Evolutionary conservation across 2,888 invertebrate genomes (phyloP), one percentile per base, ranked within the genome.

Genomic region (Drosophila pseudotalamancana): DNA sequence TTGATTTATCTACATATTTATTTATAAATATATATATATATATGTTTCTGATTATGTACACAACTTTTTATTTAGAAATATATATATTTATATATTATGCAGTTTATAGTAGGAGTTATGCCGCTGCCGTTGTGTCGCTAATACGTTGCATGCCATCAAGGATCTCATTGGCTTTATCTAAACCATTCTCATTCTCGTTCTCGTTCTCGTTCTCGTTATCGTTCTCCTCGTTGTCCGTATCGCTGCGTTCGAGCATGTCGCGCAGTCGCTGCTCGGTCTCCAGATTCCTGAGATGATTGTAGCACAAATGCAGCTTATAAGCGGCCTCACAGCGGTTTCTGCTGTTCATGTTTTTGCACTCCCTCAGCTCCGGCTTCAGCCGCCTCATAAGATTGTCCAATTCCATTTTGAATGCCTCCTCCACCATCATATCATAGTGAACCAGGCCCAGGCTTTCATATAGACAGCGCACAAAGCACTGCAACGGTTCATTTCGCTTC

Each of bases 391-490:
- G 54, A 4, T 12, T 69, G 18, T 73, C 61, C 14, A 76, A 35
- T 18, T 90, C 63, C 50, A 75, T 68, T 9, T 56, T 75, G 8
- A 82, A 81, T 0, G 82, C 71, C 19, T 90, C 80, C 49, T 87
- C 84, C 39, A 87, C 46, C 57, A 88, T 61, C 21, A 86, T 64
- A 14, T 86, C 89, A 39, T 86, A 75, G 37, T 75, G 69, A 4
- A 83, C 64, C 3, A 90, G 40, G 1, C 89, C 90, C 53, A 90
- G 55, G 0, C 72, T 72, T 12, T 89, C 86, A 39, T 89, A 90
- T 1, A 89, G 53, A 31, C 89, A 89, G 29, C 89, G 86, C 6
- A 82, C 84, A 48, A 90, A 89, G 40, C 89, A 89, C 23, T 89
- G 86, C 5, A 89, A 54, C 0, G 90, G 83, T 31, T 89, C 86